phyloP scores from a whole-genome alignment of 2,888 invertebrate genomes.

The Oscheius onirici region DNA sequence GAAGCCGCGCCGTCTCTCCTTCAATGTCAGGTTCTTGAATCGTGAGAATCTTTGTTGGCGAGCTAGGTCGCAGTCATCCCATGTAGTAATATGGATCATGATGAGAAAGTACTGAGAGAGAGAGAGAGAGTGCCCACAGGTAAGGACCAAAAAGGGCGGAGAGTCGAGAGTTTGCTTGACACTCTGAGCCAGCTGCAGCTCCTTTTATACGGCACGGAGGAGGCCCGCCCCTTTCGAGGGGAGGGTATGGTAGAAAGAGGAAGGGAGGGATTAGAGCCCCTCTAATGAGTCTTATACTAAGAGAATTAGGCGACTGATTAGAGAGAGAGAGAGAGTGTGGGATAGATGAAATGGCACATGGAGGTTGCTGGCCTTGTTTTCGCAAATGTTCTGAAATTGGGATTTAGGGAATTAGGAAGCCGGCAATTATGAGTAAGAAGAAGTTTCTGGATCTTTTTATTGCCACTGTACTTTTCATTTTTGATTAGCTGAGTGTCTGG shows the following conservation, averaged over 20 bases:
- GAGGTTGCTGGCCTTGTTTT: no score
- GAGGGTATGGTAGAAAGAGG: slow-evolving; percentile 3
- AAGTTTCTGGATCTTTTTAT: no score
- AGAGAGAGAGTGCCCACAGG: neutral
- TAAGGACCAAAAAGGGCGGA: neutral
- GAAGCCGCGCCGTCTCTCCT: slow-evolving; percentile 25
- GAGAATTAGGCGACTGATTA: no score
- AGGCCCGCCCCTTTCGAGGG: slow-evolving; percentile 13
- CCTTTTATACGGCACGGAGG: slow-evolving; percentile 17
- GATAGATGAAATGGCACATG: no score
- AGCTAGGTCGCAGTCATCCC: slow-evolving; percentile 25
- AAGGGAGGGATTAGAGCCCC: neutral
- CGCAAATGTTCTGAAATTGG: no score
- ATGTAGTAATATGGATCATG: slow-evolving; percentile 28
- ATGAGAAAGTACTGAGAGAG: neutral
- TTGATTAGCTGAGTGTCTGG: no score
- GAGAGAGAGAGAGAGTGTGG: no score
- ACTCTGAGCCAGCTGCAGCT: slow-evolving; percentile 8
- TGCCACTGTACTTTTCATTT: no score
- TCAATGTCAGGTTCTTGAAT: slow-evolving; percentile 24
- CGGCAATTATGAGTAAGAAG: no score
- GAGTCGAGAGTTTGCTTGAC: slow-evolving; percentile 1
- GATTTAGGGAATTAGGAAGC: no score
- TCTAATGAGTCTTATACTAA: no score
- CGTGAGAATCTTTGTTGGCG: slow-evolving; percentile 27